Base-by-base conservation (phyloP, 2,888 invertebrate species). In the Drosophila limbata region DNA sequence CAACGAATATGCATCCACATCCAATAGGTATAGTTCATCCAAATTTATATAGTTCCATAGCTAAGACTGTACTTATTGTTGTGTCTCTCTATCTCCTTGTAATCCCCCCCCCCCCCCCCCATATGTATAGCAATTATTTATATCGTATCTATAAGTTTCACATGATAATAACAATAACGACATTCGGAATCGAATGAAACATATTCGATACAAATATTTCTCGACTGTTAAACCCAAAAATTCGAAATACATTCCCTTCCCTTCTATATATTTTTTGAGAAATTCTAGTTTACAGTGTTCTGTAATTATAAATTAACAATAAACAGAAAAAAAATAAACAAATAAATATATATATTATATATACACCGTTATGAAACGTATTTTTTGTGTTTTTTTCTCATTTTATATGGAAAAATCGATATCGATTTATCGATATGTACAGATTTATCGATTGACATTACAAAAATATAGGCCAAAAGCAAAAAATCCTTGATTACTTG, bases 71-170 rank as follows among this genome's bases (percentile, higher is more conserved):
- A 73, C 73, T 73, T 72, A 69, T 76, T 73, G 67, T 73, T 72
- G 60, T 64, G 50, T 66, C 56, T 60, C 39, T 55, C 53, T n/a
- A 25, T 33, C 48, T 19, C 35, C 37, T 47, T 42, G 48, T 53
- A 19, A 37, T 15, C 33, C 10, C 33, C 10, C 4, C 1, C 9
- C 17, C 15, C 19, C 21, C 10, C n/a, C 25, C 33, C 21, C 33
- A 47, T 60, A 78, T 76, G 61, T 78, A 65, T 73, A 76, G 73
- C 57, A 62, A 77, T 53, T 76, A 68, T 68, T 68, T 77, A 76
- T 72, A 67, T 60, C 45, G 40, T 42, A 53, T 37, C 10, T 44
- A 6, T 55, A 55, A 55, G 55, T 33, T 50, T 11, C 33, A 35
- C 9, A 31, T 15, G 21, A 44, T 42, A 19, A 42, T 11, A n/a